Percentiles rank a stretch among this genome's conserved stretches.
Evolutionary conservation across 1,140 invertebrate species (phyloP).

Genomic region (Pissodes strobi): DNA sequence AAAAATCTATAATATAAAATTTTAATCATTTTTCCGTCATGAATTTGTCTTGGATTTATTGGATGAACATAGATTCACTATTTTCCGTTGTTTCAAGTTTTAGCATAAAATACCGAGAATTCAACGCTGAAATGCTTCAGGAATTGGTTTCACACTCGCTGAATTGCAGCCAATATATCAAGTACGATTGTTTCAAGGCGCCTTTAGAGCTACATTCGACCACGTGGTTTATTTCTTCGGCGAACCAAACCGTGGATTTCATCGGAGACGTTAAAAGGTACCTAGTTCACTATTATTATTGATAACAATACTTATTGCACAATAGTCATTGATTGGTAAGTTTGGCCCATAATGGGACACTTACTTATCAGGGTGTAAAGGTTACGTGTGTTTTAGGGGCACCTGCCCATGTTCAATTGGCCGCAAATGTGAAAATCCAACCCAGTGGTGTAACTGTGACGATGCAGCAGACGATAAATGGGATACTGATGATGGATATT

Average conservation of each 20-base stretch:
- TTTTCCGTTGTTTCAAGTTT: conserved; percentile 61
- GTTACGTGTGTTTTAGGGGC: conserved; percentile 58
- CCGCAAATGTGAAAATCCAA: conserved; percentile 77
- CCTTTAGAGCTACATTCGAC: conserved; percentile 84
- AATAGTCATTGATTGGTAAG: too few species aligned
- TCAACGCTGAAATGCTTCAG: conserved; percentile 86
- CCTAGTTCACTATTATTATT: too few species aligned
- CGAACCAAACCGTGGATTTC: conserved; percentile 77
- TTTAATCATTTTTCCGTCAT: too few species aligned
- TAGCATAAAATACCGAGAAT: conserved; percentile 84
- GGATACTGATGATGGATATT: conserved; percentile 85
- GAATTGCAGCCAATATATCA: conserved; percentile 87
- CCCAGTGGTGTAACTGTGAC: conserved; percentile 86
- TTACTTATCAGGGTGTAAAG: too few species aligned
- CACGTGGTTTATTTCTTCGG: conserved; percentile 87
- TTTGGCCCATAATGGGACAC: too few species aligned
- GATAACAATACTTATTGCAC: too few species aligned
- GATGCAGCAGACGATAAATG: conserved; percentile 81
- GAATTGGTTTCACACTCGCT: conserved; percentile 86
- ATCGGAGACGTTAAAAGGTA: conserved; percentile 84
- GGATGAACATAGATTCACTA: too few species aligned
- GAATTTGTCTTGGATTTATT: too few species aligned
- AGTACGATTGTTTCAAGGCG: conserved; percentile 89
- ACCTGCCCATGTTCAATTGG: conserved; percentile 72
- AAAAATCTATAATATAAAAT: too few species aligned